Evolutionary conservation across 2,113 vertebrate genomes (phyloP), one percentile per base, ranked within the genome.

Genomic region (Lepisosteus oculatus): DNA sequence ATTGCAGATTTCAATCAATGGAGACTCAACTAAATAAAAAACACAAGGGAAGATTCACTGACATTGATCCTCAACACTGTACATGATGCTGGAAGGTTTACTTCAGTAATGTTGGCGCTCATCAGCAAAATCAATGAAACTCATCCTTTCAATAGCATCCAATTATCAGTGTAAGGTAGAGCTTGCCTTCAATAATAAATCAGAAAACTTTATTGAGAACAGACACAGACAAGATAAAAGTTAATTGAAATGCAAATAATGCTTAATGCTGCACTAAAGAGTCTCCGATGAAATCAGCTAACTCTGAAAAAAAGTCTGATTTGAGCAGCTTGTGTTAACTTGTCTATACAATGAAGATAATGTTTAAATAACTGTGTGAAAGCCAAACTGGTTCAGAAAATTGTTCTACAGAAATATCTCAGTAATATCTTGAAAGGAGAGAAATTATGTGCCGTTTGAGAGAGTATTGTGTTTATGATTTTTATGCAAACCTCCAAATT

Each of bases 111-210:
- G 93, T 92, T 90, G 93, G 85, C 93, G 91, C 92, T 93, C 94
- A 92, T 92, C 91, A 91, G 89, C 87, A 87, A 92, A 90, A 98
- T 99, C 95, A 93, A 98, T 98, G 92, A 96, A 97, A 93, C 92
- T 94, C 95, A 96, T 97, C 96, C 93, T 96, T 95, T 96, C 94
- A 96, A 95, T 92, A 95, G 89, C 93, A 95, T 96, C 92, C 94
- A 98, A 97, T 98, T 98, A 98, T 95, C 93, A 95, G 92, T 93
- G 95, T 94, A 95, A 92, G 80, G 79, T 91, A 91, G 90, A 93
- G 85, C 79, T 83, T 90, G 87, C 82, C 86, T 92, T 90, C 90
- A 68, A 72, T 93, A 78, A 95, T 96, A 95, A 97, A 98, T 98
- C 93, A 94, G 88, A 85, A 91, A 87, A 94, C 86, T 93, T 97